Percentiles rank a stretch among this genome's conserved stretches.
phyloP scores from a whole-genome alignment of 2,888 invertebrate genomes.

The Cheilosia vulpina region DNA sequence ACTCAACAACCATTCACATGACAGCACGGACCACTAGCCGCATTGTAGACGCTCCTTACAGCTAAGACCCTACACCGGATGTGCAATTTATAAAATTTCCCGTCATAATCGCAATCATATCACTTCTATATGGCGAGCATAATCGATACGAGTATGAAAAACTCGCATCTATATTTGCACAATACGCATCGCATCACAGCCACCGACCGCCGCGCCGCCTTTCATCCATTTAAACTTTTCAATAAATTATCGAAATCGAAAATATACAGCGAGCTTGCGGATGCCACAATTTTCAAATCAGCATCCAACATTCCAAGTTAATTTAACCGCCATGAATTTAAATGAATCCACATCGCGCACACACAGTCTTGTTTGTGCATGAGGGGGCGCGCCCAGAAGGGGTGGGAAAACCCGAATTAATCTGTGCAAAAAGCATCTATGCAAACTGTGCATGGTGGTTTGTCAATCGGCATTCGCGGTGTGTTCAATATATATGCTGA shows the following conservation, averaged over 20 bases:
- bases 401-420: conserved; percentile 1
- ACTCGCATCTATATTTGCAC: not conserved
- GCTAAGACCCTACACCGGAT: too few relatives aligned
- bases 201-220: not conserved
- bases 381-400: not conserved
- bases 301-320: conserved; percentile 44
- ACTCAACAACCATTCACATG: too few relatives aligned
- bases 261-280: not conserved
- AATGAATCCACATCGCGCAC: conserved; percentile 37
- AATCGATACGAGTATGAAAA: conserved; percentile 9
- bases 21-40: too few relatives aligned
- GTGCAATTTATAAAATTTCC: too few relatives aligned
- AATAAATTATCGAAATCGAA: conserved; percentile 33
- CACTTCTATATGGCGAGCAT: not conserved
- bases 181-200: not conserved
- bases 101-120: not conserved
- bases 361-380: not conserved
- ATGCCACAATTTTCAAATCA: conserved; percentile 43
- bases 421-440: conserved; percentile 10
- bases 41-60: too few relatives aligned
- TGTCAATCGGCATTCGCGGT: conserved; percentile 64
- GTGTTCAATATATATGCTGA: conserved; percentile 52
- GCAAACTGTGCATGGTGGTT: conserved; percentile 36
- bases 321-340: conserved; percentile 66
- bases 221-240: conserved; percentile 10